Base-by-base conservation (phyloP, 2,888 invertebrate species). In the Tholera decimalis region DNA sequence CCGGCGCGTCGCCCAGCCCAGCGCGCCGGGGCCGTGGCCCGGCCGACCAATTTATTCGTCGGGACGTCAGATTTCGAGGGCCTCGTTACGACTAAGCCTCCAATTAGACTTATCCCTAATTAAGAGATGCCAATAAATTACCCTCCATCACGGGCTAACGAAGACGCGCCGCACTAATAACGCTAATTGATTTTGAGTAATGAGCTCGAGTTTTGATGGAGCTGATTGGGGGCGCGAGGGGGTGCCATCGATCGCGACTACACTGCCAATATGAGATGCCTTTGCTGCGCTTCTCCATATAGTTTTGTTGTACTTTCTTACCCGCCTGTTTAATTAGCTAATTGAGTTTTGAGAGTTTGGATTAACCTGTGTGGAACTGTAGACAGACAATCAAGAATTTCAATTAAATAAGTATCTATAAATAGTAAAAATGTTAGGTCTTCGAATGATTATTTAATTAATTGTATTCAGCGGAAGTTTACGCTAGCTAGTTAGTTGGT, bases 21-120 rank as follows among this genome's bases (percentile, higher is more conserved):
- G 35, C 56, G 73, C 50, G 82, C 79, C 82, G 83, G 84, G 86
- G 85, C 88, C 87, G 81, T 75, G 84, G 82, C 85, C 87, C 89
- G 88, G 85, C 88, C 92, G 88, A 91, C 94, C 95, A 94, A 95
- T 95, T 95, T 94, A 93, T 94, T 93, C 92, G 91, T 86, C 92
- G 93, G 94, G 92, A 94, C 95, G 95, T 95, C 95, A 95, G 95
- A 95, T 95, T 95, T 95, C 93, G 93, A 95, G 95, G 91, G 95
- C 92, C 95, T 96, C 95, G 96, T 96, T 96, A 96, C 95, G 92
- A 93, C 95, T 96, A 95, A 96, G 96, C 96, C 95, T 93, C 95
- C 96, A 96, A 96, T 96, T 96, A 96, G 96, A 96, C 96, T 95
- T 96, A 96, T 95, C 96, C 96, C 96, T 96, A 96, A 96, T 96